phyloP scores from a whole-genome alignment of 2,888 invertebrate species.

The Sepiola atlantica region DNA sequence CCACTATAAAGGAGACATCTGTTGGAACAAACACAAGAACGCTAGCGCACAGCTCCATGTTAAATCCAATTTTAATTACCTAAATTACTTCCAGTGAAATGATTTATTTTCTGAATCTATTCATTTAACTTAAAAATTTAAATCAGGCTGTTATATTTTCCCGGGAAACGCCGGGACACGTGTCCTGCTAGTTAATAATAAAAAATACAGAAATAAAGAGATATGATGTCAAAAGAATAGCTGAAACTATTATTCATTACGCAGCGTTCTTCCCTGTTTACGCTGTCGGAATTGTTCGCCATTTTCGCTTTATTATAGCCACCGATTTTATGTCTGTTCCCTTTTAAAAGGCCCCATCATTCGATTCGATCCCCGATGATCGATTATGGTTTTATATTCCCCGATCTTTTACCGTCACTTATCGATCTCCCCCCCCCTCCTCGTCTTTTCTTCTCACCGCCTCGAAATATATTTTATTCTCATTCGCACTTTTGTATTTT shows the following conservation, averaged over 20 bases:
- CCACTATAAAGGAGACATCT: too few species aligned
- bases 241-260: background rate
- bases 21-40: too few species aligned
- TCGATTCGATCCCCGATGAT: background rate
- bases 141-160: too few species aligned
- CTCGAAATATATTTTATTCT: background rate
- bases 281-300: background rate
- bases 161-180: too few species aligned
- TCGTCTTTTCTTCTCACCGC: background rate
- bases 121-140: too few species aligned
- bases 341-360: background rate
- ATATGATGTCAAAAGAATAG: background rate
- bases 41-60: too few species aligned
- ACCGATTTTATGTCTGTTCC: background rate
- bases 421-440: background rate
- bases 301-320: background rate
- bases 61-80: too few species aligned
- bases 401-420: background rate
- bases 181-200: too few species aligned
- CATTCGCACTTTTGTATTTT: background rate
- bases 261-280: background rate
- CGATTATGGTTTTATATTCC: background rate
- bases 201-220: too few species aligned
- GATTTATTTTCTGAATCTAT: too few species aligned
- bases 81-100: too few species aligned